Base-by-base conservation (phyloP, 2,113 vertebrate species). In the Muntiacus muntjak region DNA sequence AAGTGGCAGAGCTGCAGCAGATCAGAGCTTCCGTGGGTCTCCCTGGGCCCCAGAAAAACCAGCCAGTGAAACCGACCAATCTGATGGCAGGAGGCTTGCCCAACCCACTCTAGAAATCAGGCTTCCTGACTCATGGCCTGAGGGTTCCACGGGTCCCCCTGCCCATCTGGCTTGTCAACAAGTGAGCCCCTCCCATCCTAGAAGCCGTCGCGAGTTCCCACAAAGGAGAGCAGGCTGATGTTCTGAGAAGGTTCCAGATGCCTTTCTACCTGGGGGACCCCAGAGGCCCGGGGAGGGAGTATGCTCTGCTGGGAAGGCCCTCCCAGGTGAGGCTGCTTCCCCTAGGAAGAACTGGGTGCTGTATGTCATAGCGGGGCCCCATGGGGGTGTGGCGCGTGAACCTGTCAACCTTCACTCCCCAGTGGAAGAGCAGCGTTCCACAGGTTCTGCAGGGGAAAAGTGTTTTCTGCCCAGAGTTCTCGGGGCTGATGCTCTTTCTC, bases 71-170 rank as follows among this genome's bases (percentile, higher is more conserved):
- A 91, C 12, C 50, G 40, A 93, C 19, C 36, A 54, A 36, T 79
- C 6, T 67, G 43, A 91, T n/a, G 19, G 57, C 62, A 83, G n/a
- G 55, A 91, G 91, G 25, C n/a, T 52, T 93, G 50, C 25, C 82
- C 58, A 87, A 84, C 55, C 86, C 50, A 94, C 28, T 86, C 40
- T 71, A 92, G 67, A 97, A 92, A 82, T 67, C 52, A 96, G 50
- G 47, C 19, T 43, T 96, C 78, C 76, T 88, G 25, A 87, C 74
- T 76, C 54, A 47, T 7, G 33, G 67, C 87, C 36, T 3, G 23
- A 40, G 2, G 14, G 64, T 91, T 91, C 81, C 85, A 87, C 28
- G 16, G 67, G 33, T 91, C 47, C 40, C n/a, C 50, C 52, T 28
- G n/a, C 28, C 36, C 23, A 0, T 36, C 17, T 92, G 55, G 55